Conservation (phyloP, 1,140 invertebrate genomes). For the Eriocheir sinensis region DNA sequence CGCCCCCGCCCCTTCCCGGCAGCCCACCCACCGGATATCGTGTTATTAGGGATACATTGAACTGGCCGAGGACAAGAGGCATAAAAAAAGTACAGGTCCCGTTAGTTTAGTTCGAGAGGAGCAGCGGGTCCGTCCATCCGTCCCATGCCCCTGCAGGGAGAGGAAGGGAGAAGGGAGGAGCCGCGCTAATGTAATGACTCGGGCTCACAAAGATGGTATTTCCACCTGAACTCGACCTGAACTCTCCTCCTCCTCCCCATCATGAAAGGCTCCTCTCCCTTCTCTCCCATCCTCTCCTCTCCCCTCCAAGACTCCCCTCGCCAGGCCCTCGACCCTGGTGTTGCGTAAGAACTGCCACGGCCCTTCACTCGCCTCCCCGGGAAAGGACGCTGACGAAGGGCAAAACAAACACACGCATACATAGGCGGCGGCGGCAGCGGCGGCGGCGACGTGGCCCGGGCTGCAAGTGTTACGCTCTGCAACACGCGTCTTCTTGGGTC, state of each 20-base stretch:
- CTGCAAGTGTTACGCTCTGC: neutral
- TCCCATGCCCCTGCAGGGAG: neutral
- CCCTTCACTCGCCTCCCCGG: neutral
- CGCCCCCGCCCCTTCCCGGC: neutral
- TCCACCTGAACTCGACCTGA: slow-evolving; percentile 35
- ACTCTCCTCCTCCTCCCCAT: neutral
- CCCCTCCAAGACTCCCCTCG: neutral
- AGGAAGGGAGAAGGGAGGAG: neutral
- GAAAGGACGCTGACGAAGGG: slow-evolving; percentile 30
- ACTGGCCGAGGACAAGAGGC: neutral
- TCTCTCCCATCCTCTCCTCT: neutral
- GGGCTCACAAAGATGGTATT: slow-evolving; percentile 36
- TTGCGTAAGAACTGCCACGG: slow-evolving; percentile 35
- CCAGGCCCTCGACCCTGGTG: neutral
- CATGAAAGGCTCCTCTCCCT: neutral
- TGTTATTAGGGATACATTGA: neutral
- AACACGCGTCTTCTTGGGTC: neutral
- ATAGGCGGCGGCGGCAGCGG: neutral
- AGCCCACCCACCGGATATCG: slow-evolving; percentile 4
- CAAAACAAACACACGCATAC: neutral
- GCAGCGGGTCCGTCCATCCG: neutral
- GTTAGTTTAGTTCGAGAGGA: neutral
- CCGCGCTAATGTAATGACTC: slow-evolving; percentile 11
- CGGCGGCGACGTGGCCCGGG: neutral
- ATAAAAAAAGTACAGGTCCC: neutral